A percentile compares a stretch with the other conserved stretches of the same genome.
Evolutionary conservation across 2,113 vertebrate genomes (phyloP).

Genomic region (Phycodurus eques): DNA sequence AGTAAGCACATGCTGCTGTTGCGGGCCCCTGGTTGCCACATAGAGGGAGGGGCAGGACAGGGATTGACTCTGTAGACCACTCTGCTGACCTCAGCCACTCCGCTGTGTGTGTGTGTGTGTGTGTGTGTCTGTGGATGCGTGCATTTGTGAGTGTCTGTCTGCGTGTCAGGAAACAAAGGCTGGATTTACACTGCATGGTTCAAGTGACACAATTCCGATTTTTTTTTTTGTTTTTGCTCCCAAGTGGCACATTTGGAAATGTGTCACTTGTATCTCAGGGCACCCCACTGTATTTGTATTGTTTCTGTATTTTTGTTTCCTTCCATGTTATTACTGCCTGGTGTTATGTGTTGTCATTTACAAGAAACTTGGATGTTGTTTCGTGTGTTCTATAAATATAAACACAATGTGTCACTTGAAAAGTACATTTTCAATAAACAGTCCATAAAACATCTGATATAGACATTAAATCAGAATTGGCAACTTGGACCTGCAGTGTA

Average conservation of each 20-base stretch:
- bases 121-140: conserved; percentile 32
- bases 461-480: neutral
- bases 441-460: neutral
- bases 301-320: no score
- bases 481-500: neutral
- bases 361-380: neutral
- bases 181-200: neutral
- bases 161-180: conserved; percentile 41
- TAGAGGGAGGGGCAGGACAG: conserved; percentile 39
- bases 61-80: conserved; percentile 58
- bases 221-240: neutral
- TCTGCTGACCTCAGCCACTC: conserved; percentile 72
- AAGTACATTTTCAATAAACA: no score
- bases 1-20: conserved; percentile 70
- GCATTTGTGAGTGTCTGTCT: conserved; percentile 14
- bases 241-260: neutral
- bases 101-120: conserved; percentile 33
- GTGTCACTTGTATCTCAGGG: no score
- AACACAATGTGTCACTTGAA: no score
- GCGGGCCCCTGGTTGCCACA: conserved; percentile 50
- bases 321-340: no score
- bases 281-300: no score
- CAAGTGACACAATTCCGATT: neutral
- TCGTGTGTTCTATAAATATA: neutral
- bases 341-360: no score